These are phyloP conservation scores for Cottus gobio DNA, from an alignment of 2,113 vertebrate genomes.

Conservation along the genomic window DNA sequence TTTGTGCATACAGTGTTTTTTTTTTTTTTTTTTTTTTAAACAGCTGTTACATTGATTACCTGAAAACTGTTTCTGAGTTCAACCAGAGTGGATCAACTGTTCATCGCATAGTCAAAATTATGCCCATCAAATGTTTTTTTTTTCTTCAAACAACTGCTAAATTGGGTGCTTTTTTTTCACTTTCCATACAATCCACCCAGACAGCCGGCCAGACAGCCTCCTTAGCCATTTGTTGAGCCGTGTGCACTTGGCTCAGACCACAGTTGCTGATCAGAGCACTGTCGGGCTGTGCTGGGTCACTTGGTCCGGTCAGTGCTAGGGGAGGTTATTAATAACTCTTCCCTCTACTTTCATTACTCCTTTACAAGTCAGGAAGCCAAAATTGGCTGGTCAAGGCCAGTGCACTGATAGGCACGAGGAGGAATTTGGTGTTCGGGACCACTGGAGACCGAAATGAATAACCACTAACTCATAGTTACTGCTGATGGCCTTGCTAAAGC, in stretches of 20 bases:
- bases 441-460: slow-evolving; percentile 51
- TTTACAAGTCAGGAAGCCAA: slow-evolving; percentile 73
- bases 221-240: slow-evolving; percentile 24
- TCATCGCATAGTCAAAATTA: not conserved
- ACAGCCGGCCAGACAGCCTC: not conserved
- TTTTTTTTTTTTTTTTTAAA: not conserved
- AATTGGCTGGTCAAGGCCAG: slow-evolving; percentile 71
- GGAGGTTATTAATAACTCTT: slow-evolving; percentile 74
- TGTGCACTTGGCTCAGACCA: slow-evolving; percentile 48
- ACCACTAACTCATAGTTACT: slow-evolving; percentile 27
- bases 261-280: slow-evolving; percentile 64
- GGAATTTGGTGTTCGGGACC: slow-evolving; percentile 62
- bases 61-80: not conserved
- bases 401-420: slow-evolving; percentile 60
- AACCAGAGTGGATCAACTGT: not conserved
- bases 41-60: not conserved
- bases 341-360: slow-evolving; percentile 71
- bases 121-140: not conserved
- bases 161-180: not conserved
- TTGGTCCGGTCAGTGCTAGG: slow-evolving; percentile 59
- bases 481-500: slow-evolving; percentile 12
- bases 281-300: slow-evolving; percentile 75
- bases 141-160: not conserved
- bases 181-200: not conserved
- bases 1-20: too few relatives aligned